Conservation (phyloP, 1,140 invertebrate species). For the Ectropis grisescens region DNA sequence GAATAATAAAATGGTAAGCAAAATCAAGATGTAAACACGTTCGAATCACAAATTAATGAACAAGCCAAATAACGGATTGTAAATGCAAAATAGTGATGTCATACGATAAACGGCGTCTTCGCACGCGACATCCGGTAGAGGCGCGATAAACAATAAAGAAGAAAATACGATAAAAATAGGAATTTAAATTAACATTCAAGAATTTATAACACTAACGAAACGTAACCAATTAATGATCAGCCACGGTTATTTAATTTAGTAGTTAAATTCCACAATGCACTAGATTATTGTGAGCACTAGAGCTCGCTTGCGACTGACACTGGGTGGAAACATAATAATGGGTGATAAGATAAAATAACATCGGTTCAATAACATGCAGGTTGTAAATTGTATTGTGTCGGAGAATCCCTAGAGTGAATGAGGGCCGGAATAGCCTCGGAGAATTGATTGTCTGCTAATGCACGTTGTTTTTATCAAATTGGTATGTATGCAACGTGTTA, state of each 20-base stretch:
- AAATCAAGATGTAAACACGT: too few species aligned
- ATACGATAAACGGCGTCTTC: constrained; percentile 10
- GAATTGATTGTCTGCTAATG: constrained; percentile 16
- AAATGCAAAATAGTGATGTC: constrained; percentile 8
- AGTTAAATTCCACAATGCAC: background rate
- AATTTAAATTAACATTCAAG: too few species aligned
- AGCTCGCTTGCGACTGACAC: constrained; percentile 17
- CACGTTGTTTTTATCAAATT: constrained; percentile 6
- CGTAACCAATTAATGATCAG: constrained; percentile 1
- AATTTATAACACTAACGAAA: constrained; percentile 7
- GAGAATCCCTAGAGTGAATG: too few species aligned
- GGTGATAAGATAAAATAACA: constrained; percentile 47
- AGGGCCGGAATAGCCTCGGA: constrained; percentile 1
- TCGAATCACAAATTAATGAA: too few species aligned
- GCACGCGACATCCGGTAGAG: constrained; percentile 9
- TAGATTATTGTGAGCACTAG: constrained; percentile 14
- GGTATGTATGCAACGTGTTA: constrained; percentile 10
- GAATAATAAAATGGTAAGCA: too few species aligned
- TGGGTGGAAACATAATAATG: constrained; percentile 29
- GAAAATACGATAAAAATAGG: too few species aligned
- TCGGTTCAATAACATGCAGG: constrained; percentile 48
- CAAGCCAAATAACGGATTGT: too few species aligned
- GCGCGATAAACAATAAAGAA: background rate
- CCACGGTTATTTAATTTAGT: too few species aligned
- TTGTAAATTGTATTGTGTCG: too few species aligned